phyloP scores from a whole-genome alignment of 2,797 vertebrate species.

The Oreonectes daqikongensis region DNA sequence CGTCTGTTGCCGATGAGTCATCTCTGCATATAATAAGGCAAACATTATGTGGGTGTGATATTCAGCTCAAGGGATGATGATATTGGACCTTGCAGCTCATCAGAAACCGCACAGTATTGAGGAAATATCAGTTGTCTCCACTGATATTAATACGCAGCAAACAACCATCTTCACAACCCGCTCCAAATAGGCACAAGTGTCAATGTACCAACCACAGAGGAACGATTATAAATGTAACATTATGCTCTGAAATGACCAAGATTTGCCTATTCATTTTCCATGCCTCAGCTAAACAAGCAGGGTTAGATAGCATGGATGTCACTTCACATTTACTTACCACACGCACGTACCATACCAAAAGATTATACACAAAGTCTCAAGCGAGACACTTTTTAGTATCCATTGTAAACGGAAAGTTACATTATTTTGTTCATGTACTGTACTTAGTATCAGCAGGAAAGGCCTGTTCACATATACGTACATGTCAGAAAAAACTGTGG shows the following conservation, averaged over 20 bases:
- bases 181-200: constrained; percentile 46
- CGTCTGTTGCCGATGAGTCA: constrained; percentile 22
- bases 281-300: constrained; percentile 14
- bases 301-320: constrained; percentile 18
- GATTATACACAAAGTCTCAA: background rate
- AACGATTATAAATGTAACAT: constrained; percentile 45
- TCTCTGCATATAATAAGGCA: constrained; percentile 38
- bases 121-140: constrained; percentile 60
- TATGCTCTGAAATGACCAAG: constrained; percentile 9
- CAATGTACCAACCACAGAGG: constrained; percentile 36
- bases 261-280: constrained; percentile 38
- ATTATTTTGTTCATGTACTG: background rate
- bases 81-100: constrained; percentile 18
- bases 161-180: constrained; percentile 30
- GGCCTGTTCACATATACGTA: too few species aligned
- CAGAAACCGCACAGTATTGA: constrained; percentile 28
- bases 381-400: background rate
- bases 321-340: background rate
- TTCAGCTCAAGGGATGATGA: constrained; percentile 8
- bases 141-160: constrained; percentile 60
- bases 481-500: too few species aligned
- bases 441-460: background rate
- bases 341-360: background rate
- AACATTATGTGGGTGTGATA: constrained; percentile 14
- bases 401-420: background rate